Evolutionary conservation across 2,888 invertebrate genomes (phyloP).

Genomic region (Dryomyza anilis): DNA sequence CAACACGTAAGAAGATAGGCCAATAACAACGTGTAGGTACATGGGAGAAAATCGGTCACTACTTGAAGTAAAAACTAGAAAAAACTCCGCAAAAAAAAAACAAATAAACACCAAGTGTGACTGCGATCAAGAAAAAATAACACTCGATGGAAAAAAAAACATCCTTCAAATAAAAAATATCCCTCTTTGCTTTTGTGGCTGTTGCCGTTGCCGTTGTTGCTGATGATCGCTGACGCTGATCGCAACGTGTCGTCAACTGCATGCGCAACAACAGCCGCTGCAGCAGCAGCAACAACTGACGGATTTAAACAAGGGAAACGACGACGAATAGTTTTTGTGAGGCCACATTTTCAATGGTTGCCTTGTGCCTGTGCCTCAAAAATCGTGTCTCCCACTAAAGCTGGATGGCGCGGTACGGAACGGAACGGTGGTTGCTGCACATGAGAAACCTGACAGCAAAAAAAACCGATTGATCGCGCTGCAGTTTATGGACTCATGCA

Average conservation of each 20-base stretch:
- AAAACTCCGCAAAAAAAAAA: constrained; percentile 12
- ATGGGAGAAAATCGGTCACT: constrained; percentile 19
- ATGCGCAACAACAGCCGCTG: not conserved
- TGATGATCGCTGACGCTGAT: constrained; percentile 24
- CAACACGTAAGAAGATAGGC: constrained; percentile 36
- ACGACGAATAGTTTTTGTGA: no score
- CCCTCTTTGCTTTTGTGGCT: no score
- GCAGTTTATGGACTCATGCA: constrained; percentile 55
- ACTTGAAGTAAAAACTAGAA: constrained; percentile 9
- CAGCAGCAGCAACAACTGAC: not conserved
- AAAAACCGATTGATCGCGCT: constrained; percentile 52
- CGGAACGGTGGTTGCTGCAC: no score
- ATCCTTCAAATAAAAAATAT: no score
- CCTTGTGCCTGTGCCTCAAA: no score
- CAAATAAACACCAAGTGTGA: constrained; percentile 13
- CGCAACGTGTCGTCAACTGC: constrained; percentile 25
- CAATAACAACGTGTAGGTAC: not conserved
- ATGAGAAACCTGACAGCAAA: not conserved
- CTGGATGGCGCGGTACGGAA: not conserved
- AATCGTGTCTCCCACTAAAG: constrained; percentile 22
- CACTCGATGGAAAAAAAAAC: constrained; percentile 6
- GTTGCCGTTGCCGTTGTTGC: constrained; percentile 1
- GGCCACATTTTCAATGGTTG: no score
- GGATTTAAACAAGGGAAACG: not conserved
- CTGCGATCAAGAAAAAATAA: constrained; percentile 7